Base-by-base conservation (phyloP, 2,888 invertebrate species). In the Unio delphinus region DNA sequence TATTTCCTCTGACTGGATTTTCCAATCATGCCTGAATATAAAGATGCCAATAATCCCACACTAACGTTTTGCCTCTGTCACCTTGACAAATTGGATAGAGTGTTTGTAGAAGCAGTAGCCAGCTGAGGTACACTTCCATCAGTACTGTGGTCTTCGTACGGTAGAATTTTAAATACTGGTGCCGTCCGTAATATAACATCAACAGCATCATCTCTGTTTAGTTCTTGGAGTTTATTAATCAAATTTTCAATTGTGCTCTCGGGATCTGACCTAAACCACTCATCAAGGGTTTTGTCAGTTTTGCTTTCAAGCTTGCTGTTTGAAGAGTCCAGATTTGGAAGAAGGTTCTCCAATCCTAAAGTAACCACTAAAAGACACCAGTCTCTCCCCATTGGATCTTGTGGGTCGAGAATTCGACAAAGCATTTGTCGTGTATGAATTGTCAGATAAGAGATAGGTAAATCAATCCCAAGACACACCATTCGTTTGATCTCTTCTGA, bases 141-240 rank as follows among this genome's bases (percentile, higher is more conserved):
- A 30, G 83, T 83, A 70, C 83, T 81, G 64, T 84, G 82, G 55
- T 86, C 85, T 58, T 86, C 86, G 65, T 83, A 84, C 8, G 75
- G 78, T 54, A 82, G 68, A 23, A 83, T 80, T 65, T 84, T 80
- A 69, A 82, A 86, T 54, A 83, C 70, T 1, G 81, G 79, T 3
- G 78, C 77, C 8, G 92, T 92, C 60, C 92, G 91, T 74, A 92
- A 90, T 23, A 93, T 89, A n/a, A 92, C 90, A 73, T 93, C 92
- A 4, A 92, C 92, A 0, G 92, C 93, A 87, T 94, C 93, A 64
- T 90, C 89, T 59, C 94, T 90, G 65, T 93, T 93, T 80, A 94
- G 90, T 78, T 93, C 93, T 75, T 91, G 89, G 80, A 94, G 90
- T 82, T 92, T 92, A 60, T 89, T 84, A 65, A 93, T 91, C 67